phyloP scores from a whole-genome alignment of 1,140 invertebrate species.

The Chelonus insularis region DNA sequence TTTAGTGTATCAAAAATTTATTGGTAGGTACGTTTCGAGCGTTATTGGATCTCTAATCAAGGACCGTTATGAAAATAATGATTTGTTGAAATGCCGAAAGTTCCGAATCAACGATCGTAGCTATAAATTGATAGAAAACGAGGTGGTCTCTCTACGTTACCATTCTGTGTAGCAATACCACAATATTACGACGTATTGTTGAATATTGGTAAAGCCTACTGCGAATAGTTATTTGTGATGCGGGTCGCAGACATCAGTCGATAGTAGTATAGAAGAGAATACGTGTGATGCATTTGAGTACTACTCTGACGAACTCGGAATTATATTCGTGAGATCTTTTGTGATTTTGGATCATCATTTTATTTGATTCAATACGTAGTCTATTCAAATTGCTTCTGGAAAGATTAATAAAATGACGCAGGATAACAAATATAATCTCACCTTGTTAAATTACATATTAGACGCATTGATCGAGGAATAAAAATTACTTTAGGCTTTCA shows the following conservation, averaged over 20 bases:
- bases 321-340: background rate
- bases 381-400: no score
- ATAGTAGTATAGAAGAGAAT: background rate
- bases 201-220: constrained; percentile 33
- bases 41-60: no score
- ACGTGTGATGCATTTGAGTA: background rate
- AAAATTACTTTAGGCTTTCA: no score
- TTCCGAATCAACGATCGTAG: background rate
- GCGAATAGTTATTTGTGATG: constrained; percentile 41
- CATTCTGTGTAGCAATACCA: constrained; percentile 16
- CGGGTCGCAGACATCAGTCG: constrained; percentile 13
- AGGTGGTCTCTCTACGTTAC: background rate
- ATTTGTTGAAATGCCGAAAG: background rate
- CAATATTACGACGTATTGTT: constrained; percentile 46
- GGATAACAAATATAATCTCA: no score
- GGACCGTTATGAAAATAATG: background rate
- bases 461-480: no score
- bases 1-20: background rate
- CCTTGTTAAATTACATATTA: no score
- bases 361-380: no score
- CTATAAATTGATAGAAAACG: constrained; percentile 6
- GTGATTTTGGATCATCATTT: no score
- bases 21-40: no score
- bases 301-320: background rate
- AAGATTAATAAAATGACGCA: no score